Evolutionary conservation across 2,113 vertebrate species (phyloP), one percentile per base, ranked within the genome.

Genomic region (Bolborhynchus lineola): DNA sequence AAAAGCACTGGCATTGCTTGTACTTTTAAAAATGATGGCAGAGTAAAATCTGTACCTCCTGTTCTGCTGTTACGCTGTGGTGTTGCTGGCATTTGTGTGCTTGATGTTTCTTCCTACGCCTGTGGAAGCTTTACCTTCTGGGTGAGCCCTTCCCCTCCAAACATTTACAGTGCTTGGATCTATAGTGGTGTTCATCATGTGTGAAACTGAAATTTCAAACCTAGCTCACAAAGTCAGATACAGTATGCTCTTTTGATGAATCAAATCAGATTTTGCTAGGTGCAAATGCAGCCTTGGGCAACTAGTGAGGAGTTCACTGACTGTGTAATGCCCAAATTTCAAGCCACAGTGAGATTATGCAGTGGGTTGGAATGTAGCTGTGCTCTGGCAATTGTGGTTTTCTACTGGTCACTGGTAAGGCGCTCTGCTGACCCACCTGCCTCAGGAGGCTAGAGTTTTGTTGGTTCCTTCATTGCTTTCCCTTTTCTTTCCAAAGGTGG

Each of bases 181-280:
- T 90, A 24, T 49, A 47, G 53, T n/a, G n/a, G 28, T 53, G 64
- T 76, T 77, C 77, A 59, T 78, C 59, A 19, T 44, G 55, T 53
- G 59, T 57, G 89, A 93, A 91, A 76, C 17, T 70, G 71, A 86
- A 46, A 88, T 95, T 78, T 94, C 81, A 94, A 55, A 52, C 72
- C 60, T 49, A 63, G 64, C 89, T 86, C 71, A 76, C 52, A 16
- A 79, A 91, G 68, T 83, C 78, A 69, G 77, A 62, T 69, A 23
- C 47, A 86, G 62, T 77, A 29, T 37, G 37, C 25, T 72, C 50
- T 93, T 84, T 85, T 90, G 68, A 57, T 86, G 71, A 92, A 80
- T 85, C 53, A 53, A 39, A 31, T 77, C 68, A 82, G 64, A 82
- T 81, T 93, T 92, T 92, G 41, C 62, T 94, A 44, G 50, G 59